Conservation (phyloP, 2,888 invertebrate species). For the Sphaerophoria taeniata region DNA sequence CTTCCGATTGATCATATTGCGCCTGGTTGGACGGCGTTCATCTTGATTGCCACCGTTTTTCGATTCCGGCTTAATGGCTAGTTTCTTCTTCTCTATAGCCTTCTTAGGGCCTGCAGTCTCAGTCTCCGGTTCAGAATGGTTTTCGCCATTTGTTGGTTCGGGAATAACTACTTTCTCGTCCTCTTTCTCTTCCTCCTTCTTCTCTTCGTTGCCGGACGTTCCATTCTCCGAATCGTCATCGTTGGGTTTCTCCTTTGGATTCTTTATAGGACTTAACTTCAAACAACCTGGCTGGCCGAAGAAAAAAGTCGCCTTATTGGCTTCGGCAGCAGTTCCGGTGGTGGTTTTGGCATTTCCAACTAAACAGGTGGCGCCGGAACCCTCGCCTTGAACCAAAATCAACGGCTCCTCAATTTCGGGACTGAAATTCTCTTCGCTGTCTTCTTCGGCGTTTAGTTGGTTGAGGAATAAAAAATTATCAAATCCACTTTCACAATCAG, state of each 20-base stretch:
- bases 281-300: conserved; percentile 83
- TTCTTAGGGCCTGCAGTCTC: not conserved
- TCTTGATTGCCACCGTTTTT: conserved; percentile 32
- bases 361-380: conserved; percentile 88
- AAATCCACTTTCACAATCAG: conserved; percentile 84
- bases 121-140: not conserved
- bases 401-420: conserved; percentile 90
- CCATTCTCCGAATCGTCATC: conserved; percentile 65
- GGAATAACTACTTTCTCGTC: not conserved
- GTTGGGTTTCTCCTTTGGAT: conserved; percentile 70
- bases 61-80: not conserved
- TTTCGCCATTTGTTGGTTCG: conserved; percentile 68
- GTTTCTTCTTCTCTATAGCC: not conserved
- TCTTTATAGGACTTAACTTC: conserved; percentile 81
- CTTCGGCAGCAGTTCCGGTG: conserved; percentile 76
- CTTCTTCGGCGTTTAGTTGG: conserved; percentile 36
- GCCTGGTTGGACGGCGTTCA: not conserved
- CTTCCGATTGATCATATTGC: conserved; percentile 76
- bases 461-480: conserved; percentile 13
- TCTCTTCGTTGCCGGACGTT: conserved; percentile 19
- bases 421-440: conserved; percentile 82
- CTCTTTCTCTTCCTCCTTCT: conserved; percentile 17
- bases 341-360: conserved; percentile 86
- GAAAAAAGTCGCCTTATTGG: conserved; percentile 81
- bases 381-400: conserved; percentile 87